Base-by-base conservation (phyloP, 53 echinoderm and acorn worm species). In the Crossaster papposus region DNA sequence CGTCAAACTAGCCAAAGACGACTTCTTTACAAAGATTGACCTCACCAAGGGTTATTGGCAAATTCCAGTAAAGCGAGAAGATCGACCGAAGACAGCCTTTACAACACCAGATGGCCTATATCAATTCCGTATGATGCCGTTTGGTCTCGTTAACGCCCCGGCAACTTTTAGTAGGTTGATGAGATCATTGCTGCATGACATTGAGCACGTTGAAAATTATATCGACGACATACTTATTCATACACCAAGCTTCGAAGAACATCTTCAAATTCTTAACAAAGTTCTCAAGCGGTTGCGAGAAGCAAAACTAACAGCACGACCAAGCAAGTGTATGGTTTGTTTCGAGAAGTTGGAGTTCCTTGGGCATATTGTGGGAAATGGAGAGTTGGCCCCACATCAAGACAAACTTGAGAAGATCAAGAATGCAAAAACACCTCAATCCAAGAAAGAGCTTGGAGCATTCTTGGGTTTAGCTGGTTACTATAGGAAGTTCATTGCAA, bases 171-270 rank as follows among this genome's bases (percentile, higher is more conserved):
- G 26, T 53, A 32, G 77, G 5, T 24, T 91, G 30, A 86, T 91
- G 91, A 36, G 87, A 79, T 22, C 50, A 3, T 10, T 91, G 53
- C 70, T 91, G 14, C 33, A 50, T 23, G 86, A 58, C 34, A 28
- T 92, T 14, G 18, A 12, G 3, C 58, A 88, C 34, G 92, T 92
- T 20, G 50, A 72, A 38, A 88, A 88, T 72, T 86, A 64, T 77
- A 85, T 86, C 10, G 91, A 91, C 77, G 91, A 91, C 62, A 78
- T 92, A 23, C 33, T 92, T 14, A 78, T 92, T 8, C 92, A 92
- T 64, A 81, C 92, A 22, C 10, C 18, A 37, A 71, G 79, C 13
- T 85, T 53, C 79, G 51, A 30, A 30, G 80, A 86, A 70, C 91
- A 91, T 68, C 20, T 86, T 5, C n/a, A 52, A 10, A 28, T 11